These are phyloP conservation scores for Scarus forsteni DNA, from an alignment of 2,797 vertebrate species.

Conservation along the genomic window DNA sequence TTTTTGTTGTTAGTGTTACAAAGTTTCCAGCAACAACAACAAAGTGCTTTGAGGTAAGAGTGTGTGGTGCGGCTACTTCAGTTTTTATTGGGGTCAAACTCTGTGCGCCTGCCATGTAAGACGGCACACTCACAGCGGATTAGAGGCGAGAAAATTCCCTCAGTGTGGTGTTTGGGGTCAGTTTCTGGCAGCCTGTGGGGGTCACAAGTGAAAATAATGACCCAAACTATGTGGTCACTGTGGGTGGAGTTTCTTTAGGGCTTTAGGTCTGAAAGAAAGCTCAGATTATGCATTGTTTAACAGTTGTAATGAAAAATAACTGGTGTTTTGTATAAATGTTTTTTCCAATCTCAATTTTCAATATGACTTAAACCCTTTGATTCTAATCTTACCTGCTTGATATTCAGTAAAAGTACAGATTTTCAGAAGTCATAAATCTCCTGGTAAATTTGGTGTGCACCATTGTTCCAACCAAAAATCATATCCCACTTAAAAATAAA, in stretches of 20 bases:
- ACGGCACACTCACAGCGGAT: constrained; percentile 53
- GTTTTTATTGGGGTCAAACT: constrained; percentile 45
- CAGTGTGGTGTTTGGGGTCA: constrained; percentile 40
- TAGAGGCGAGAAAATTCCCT: constrained; percentile 31
- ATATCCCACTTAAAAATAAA: background rate
- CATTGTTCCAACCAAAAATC: constrained; percentile 71
- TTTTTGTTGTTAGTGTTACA: too few species aligned
- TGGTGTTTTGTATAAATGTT: background rate
- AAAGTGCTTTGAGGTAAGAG: background rate
- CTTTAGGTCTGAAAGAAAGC: background rate
- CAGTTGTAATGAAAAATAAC: background rate
- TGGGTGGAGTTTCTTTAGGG: constrained; percentile 6
- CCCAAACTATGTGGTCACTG: constrained; percentile 21
- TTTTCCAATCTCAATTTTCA: background rate
- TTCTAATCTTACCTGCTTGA: constrained; percentile 70
- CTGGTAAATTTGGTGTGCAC: constrained; percentile 78
- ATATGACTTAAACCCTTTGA: background rate
- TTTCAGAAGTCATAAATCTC: constrained; percentile 86
- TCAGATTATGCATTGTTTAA: background rate
- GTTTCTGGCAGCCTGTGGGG: constrained; percentile 25
- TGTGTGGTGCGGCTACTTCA: constrained; percentile 1
- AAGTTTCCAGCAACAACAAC: background rate
- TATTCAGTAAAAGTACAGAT: constrained; percentile 80
- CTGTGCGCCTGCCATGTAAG: constrained; percentile 37
- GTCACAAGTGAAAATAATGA: constrained; percentile 35